Conservation (phyloP, 2,797 vertebrate species). For the Enteromius anoplus region DNA sequence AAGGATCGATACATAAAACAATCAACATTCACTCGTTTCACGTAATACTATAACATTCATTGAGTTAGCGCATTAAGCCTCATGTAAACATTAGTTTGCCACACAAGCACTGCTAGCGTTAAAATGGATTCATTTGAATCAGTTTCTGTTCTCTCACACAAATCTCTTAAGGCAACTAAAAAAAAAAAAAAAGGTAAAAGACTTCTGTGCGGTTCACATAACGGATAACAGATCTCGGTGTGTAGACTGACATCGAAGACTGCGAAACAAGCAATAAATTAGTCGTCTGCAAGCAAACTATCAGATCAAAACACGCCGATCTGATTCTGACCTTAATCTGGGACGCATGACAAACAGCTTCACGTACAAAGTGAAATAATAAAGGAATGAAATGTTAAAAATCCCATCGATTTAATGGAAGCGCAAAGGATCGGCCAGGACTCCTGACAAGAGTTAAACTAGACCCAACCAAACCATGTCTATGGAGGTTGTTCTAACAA, state of each 20-base stretch:
- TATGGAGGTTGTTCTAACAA: not conserved
- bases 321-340: not conserved
- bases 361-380: not conserved
- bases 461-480: not conserved
- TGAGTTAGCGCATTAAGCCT: not conserved
- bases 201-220: not conserved
- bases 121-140: not conserved
- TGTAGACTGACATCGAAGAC: conserved; percentile 11
- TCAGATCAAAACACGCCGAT: not conserved
- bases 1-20: no score
- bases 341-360: not conserved
- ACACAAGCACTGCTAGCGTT: not conserved
- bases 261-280: conserved; percentile 54
- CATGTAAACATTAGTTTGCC: not conserved
- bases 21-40: not conserved
- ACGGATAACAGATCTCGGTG: not conserved
- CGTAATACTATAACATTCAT: not conserved
- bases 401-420: not conserved
- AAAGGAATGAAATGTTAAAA: not conserved
- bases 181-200: not conserved
- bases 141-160: conserved; percentile 24
- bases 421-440: not conserved
- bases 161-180: conserved; percentile 4
- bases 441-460: not conserved
- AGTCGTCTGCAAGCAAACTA: conserved; percentile 39